These are phyloP conservation scores for Polyommatus icarus DNA, from an alignment of 2,888 invertebrate genomes.

Conservation along the genomic window DNA sequence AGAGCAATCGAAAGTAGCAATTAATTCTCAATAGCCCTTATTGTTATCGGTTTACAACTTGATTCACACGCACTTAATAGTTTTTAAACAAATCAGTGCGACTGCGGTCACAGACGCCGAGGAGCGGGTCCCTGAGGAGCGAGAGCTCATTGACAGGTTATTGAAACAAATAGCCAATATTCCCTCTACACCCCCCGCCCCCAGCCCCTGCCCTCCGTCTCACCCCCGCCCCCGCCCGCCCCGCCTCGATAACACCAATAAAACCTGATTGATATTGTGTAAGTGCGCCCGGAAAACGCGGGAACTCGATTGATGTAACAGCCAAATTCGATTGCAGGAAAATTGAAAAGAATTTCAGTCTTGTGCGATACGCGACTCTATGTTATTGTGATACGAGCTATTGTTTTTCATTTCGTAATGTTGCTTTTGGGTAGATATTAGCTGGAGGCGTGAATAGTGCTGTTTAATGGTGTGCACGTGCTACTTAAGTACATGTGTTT, in stretches of 20 bases:
- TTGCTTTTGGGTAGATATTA: constrained; percentile 60
- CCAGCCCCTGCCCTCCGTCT: constrained; percentile 49
- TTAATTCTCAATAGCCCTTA: not conserved
- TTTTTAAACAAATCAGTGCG: constrained; percentile 75
- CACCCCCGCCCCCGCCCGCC: constrained; percentile 56
- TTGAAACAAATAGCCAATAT: constrained; percentile 77
- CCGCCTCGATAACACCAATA: constrained; percentile 77
- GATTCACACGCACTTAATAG: constrained; percentile 64
- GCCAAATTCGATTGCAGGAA: constrained; percentile 78
- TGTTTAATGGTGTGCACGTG: constrained; percentile 62
- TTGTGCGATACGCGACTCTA: constrained; percentile 53
- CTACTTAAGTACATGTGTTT: constrained; percentile 38
- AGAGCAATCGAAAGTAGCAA: not conserved
- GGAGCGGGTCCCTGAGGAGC: constrained; percentile 66
- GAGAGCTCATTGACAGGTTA: constrained; percentile 80
- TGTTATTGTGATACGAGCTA: constrained; percentile 48
- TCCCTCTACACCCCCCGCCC: constrained; percentile 53
- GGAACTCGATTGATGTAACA: constrained; percentile 80
- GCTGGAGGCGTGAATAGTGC: constrained; percentile 74
- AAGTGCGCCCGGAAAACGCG: constrained; percentile 80
- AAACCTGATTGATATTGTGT: constrained; percentile 81
- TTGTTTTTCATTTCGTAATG: constrained; percentile 44
- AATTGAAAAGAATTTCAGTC: constrained; percentile 71
- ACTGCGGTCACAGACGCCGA: constrained; percentile 65
- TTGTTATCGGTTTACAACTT: constrained; percentile 28